These are phyloP conservation scores for Lutraria rhynchaena DNA, from an alignment of 1,140 invertebrate species.

Conservation along the genomic window DNA sequence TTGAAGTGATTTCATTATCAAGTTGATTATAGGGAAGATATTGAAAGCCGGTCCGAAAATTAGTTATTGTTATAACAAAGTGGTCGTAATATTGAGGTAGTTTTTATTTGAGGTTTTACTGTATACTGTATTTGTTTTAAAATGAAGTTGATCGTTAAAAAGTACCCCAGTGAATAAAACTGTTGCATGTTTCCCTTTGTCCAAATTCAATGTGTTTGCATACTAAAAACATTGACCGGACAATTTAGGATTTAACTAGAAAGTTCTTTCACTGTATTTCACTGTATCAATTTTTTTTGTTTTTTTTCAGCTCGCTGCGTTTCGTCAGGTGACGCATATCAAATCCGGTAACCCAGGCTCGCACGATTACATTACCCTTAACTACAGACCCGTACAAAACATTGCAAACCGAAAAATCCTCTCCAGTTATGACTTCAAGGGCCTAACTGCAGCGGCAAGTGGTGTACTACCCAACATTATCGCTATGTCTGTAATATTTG, in stretches of 20 bases:
- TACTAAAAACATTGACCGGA: background rate
- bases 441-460: background rate
- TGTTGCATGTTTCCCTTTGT: background rate
- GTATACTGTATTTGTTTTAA: background rate
- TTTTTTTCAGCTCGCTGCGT: slow-evolving; percentile 18
- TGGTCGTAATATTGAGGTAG: too few species aligned
- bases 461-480: background rate
- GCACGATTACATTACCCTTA: slow-evolving; percentile 6
- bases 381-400: slow-evolving; percentile 35
- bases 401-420: background rate
- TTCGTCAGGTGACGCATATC: slow-evolving; percentile 8
- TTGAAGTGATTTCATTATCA: too few species aligned
- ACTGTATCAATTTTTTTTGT: background rate
- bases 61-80: too few species aligned
- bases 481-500: background rate
- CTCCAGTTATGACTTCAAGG: slow-evolving; percentile 8
- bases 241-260: background rate
- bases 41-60: too few species aligned
- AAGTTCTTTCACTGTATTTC: background rate
- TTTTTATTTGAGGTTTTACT: too few species aligned
- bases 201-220: background rate
- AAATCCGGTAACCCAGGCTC: background rate
- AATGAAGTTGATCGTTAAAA: background rate
- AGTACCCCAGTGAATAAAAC: background rate
- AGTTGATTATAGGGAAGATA: too few species aligned